phyloP scores from a whole-genome alignment of 2,888 invertebrate genomes.

The Drosophila paranaensis region DNA sequence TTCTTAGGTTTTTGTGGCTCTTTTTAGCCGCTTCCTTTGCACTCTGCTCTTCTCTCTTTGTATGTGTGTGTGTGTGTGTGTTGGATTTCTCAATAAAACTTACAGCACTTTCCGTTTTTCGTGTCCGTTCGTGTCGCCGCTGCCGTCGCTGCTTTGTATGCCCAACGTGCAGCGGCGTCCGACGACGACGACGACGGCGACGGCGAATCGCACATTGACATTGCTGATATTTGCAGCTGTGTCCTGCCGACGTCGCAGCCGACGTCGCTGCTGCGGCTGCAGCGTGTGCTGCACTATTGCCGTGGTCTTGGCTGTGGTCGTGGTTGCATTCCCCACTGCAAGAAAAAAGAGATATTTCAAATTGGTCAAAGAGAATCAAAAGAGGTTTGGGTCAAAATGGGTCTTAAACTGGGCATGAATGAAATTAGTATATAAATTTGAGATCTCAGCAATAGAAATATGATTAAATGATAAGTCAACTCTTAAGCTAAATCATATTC shows the following conservation, averaged over 20 bases:
- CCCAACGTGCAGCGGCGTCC: conserved; percentile 53
- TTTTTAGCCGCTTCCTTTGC: conserved; percentile 39
- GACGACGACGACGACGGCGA: background rate
- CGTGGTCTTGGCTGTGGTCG: conserved; percentile 25
- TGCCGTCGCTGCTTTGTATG: conserved; percentile 69
- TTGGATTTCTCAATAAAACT: conserved; percentile 72
- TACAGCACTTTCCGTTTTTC: conserved; percentile 77
- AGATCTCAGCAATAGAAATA: too few species aligned
- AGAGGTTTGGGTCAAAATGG: too few species aligned
- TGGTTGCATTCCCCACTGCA: conserved; percentile 10
- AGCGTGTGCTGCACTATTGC: conserved; percentile 38
- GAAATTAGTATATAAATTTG: too few species aligned
- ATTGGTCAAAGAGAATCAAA: too few species aligned
- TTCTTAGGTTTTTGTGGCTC: conserved; percentile 46
- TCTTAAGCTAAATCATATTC: background rate
- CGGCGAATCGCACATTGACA: conserved; percentile 48
- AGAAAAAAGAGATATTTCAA: background rate
- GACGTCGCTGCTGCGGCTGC: conserved; percentile 31
- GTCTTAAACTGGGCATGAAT: too few species aligned
- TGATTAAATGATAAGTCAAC: too few species aligned
- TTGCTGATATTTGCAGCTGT: conserved; percentile 66
- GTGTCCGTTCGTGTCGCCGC: conserved; percentile 20
- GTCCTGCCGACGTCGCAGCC: conserved; percentile 13
- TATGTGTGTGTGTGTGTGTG: conserved; percentile 10
- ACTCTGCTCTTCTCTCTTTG: background rate